Evolutionary conservation across 1,140 invertebrate genomes (phyloP).

Genomic region (Aphelenchoides avenae): DNA sequence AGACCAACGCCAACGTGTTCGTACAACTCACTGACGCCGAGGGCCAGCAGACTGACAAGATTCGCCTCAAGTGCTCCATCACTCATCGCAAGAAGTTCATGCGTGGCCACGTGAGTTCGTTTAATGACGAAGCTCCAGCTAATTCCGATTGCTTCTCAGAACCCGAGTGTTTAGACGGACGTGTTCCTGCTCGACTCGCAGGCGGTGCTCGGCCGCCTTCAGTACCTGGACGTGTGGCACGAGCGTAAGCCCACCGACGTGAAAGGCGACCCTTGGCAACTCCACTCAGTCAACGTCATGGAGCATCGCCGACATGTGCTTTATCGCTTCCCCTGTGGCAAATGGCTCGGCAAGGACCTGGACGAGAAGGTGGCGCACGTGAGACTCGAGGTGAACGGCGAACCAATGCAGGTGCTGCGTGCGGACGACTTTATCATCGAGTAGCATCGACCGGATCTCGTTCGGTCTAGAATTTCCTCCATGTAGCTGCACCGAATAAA

Average conservation of each 20-base stretch:
- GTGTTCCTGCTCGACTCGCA: conserved; percentile 29
- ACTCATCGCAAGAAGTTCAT: conserved; percentile 27
- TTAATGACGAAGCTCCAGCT: not conserved
- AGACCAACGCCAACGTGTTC: conserved; percentile 27
- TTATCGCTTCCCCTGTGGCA: conserved; percentile 28
- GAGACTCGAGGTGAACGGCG: no score
- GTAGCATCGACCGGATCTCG: no score
- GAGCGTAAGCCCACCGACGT: conserved; percentile 8
- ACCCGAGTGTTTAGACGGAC: conserved; percentile 17
- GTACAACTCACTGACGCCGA: conserved; percentile 22
- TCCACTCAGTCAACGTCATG: conserved; percentile 23
- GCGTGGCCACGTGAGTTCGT: conserved; percentile 18
- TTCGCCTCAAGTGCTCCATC: conserved; percentile 29
- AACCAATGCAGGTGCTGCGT: no score
- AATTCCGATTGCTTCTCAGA: not conserved
- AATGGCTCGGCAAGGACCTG: no score
- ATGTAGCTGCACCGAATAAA: no score
- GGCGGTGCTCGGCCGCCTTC: conserved; percentile 17
- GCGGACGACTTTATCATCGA: no score
- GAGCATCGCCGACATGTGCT: conserved; percentile 14
- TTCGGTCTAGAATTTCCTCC: no score
- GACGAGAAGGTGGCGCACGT: no score
- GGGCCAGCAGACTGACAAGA: conserved; percentile 25
- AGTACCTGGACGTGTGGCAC: conserved; percentile 25
- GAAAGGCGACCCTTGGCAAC: conserved; percentile 8